Conservation (phyloP, 2,797 vertebrate species). For the Halcyon badia region DNA sequence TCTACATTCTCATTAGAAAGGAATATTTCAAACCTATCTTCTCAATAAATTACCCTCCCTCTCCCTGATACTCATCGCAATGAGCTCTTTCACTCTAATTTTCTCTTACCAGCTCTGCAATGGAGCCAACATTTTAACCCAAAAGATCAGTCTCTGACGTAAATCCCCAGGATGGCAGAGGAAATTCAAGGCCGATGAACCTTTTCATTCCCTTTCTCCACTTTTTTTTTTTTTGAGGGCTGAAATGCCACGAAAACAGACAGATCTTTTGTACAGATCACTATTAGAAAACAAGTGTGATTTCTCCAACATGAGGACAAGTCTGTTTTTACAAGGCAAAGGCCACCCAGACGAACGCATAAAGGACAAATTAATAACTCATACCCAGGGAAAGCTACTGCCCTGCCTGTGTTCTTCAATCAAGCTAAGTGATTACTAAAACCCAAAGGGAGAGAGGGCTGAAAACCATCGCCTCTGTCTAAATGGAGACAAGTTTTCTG, state of each 20-base stretch:
- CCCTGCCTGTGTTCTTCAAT: not conserved
- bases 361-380: constrained; percentile 4
- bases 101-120: not conserved
- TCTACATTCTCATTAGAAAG: not conserved
- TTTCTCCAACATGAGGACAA: not conserved
- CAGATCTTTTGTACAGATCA: not conserved
- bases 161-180: not conserved
- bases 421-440: not conserved
- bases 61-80: not conserved
- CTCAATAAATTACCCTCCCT: not conserved
- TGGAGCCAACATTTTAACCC: not conserved
- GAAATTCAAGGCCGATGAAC: not conserved
- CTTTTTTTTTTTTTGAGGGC: not conserved
- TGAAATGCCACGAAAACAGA: not conserved
- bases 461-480: not conserved
- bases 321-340: not conserved
- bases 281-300: constrained; percentile 10
- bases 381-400: not conserved
- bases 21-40: not conserved
- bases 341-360: not conserved
- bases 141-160: not conserved
- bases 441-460: not conserved
- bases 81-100: not conserved
- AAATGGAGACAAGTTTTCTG: not conserved
- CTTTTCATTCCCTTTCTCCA: not conserved